These are phyloP conservation scores for Drosophila punjabiensis DNA, from an alignment of 1,140 invertebrate species.

Conservation along the genomic window DNA sequence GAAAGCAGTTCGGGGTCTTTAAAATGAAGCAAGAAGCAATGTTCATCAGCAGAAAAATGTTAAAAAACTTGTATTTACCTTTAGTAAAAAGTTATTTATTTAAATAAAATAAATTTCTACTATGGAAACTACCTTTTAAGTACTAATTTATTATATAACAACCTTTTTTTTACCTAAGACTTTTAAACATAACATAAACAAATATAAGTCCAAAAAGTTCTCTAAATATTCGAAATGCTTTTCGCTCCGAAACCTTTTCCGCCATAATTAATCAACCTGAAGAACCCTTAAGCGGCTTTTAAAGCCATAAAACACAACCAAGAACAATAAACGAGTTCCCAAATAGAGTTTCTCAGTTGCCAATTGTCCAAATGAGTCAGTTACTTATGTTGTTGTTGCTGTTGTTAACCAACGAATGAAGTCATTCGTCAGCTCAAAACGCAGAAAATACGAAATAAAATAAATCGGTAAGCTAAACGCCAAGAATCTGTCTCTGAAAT, in stretches of 20 bases:
- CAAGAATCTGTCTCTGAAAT: slow-evolving; percentile 41
- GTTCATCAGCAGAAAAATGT: background rate
- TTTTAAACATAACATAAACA: too few species aligned
- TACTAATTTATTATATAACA: background rate
- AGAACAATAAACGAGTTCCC: slow-evolving; percentile 33
- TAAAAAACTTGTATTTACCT: background rate
- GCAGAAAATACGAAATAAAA: slow-evolving; percentile 12
- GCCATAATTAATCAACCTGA: slow-evolving; percentile 43
- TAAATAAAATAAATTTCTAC: background rate
- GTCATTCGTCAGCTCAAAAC: slow-evolving; percentile 47
- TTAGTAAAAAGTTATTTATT: background rate
- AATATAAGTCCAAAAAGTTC: background rate
- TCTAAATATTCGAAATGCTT: slow-evolving; percentile 14
- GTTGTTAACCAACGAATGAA: slow-evolving; percentile 21
- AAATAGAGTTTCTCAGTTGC: slow-evolving; percentile 42
- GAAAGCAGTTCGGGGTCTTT: background rate
- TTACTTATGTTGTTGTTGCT: background rate
- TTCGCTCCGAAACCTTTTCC: slow-evolving; percentile 30
- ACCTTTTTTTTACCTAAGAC: background rate
- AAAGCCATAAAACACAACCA: slow-evolving; percentile 32
- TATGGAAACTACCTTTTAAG: background rate
- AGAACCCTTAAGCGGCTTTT: slow-evolving; percentile 35
- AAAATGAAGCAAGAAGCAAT: background rate
- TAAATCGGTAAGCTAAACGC: slow-evolving; percentile 8
- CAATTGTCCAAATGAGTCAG: slow-evolving; percentile 41